Evolutionary conservation across 2,888 invertebrate species (phyloP).

Genomic region (Rhogogaster chlorosoma): DNA sequence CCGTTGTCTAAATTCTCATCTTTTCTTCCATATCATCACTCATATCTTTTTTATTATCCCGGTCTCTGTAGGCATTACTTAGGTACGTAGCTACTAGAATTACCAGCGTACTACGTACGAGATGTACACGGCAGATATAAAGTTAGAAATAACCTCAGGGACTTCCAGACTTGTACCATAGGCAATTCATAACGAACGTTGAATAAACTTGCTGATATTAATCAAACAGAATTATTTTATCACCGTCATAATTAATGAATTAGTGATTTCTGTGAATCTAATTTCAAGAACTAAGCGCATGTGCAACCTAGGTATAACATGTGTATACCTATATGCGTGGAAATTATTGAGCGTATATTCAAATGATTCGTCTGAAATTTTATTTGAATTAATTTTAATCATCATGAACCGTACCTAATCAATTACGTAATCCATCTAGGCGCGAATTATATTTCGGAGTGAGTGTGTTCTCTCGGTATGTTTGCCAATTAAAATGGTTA

Average conservation of each 20-base stretch:
- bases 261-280: neutral
- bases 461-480: neutral
- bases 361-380: neutral
- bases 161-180: neutral
- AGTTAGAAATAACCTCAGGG: neutral
- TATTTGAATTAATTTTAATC: neutral
- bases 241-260: neutral
- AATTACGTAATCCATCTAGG: conserved; percentile 14
- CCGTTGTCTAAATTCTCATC: conserved; percentile 32
- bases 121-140: neutral
- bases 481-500: conserved; percentile 39
- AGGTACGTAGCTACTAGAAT: neutral
- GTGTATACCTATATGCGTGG: neutral
- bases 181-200: neutral
- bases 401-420: neutral
- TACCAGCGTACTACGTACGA: neutral
- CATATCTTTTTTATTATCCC: neutral
- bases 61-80: neutral
- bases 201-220: neutral
- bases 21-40: neutral
- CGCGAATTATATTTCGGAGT: neutral
- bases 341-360: neutral
- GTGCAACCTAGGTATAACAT: neutral
- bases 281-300: neutral
- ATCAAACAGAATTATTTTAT: neutral